Evolutionary conservation across 2,113 vertebrate species (phyloP).

Genomic region (Saguinus midas): DNA sequence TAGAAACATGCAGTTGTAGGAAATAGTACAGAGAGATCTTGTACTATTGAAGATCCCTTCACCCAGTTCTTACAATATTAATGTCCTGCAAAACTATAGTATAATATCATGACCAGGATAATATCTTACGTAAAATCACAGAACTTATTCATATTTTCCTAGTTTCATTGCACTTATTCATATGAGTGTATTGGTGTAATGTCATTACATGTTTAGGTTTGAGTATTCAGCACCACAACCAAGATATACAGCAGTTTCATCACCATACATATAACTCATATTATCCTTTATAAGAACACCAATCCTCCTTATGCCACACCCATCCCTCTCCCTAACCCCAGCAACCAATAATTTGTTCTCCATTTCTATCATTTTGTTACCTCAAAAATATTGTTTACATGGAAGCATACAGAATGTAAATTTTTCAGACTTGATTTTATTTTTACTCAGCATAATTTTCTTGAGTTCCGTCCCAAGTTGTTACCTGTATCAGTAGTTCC

Average conservation of each 20-base stretch:
- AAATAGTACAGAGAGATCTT: not conserved
- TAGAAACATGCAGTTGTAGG: not conserved
- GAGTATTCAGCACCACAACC: not conserved
- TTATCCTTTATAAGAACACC: not conserved
- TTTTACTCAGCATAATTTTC: not conserved
- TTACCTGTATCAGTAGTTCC: not conserved
- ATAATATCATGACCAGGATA: not conserved
- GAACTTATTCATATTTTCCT: not conserved
- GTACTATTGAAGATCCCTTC: not conserved
- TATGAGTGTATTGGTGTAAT: not conserved
- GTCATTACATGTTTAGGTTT: not conserved
- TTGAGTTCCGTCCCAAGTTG: not conserved
- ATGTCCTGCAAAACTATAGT: not conserved
- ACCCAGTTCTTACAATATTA: too few species aligned
- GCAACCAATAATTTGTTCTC: not conserved
- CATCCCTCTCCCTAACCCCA: not conserved
- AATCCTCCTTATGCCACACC: not conserved
- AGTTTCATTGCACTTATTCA: not conserved
- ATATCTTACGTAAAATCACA: not conserved
- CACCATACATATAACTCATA: accelerated
- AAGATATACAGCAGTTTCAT: not conserved
- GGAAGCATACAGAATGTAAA: not conserved
- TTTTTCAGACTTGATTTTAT: not conserved
- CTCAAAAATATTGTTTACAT: not conserved
- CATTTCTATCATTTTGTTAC: not conserved